Base-by-base conservation (phyloP, 2,797 vertebrate genomes). In the Rhodeus uyekii region DNA sequence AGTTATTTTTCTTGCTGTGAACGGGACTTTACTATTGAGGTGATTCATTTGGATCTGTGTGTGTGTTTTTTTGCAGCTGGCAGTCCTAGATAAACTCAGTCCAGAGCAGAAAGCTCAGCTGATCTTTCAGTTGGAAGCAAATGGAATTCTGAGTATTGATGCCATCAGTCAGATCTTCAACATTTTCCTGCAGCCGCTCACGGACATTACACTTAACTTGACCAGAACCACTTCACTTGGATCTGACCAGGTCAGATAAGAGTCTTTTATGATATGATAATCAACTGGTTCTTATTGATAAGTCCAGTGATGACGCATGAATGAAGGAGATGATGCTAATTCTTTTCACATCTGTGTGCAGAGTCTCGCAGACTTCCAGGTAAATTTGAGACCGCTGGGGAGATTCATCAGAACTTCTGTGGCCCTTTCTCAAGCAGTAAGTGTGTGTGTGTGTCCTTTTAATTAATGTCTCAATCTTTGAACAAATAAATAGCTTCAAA, bases 41-140 rank as follows among this genome's bases (percentile, higher is more conserved):
- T 38, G 16, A 55, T 55, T 38, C 2, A 50, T 64, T 8, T 50
- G 9, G 42, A 72, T 61, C 7, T 53, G 36, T 48, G 44, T 53
- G 36, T 48, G 44, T 68, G 61, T 38, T 42, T 46, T 8, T 55
- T 60, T 48, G 38, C 68, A 85, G 84, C 5, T 78, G 72, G 29
- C 3, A 36, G 84, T 18, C 19, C 6, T 85, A 60, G 8, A 74
- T 22, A 22, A 38, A 18, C 81, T 87, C 48, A 83, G 65, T 8
- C 78, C 83, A 22, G 83, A 81, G 36, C 83, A 85, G 50, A 85
- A 53, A 79, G 83, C 77, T 13, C 68, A 85, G 42, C 55, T 87
- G 61, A 2, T 85, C 8, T 82, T 83, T 27, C n/a, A 72, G 36
- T 12, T 77, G 4, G 68, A 65, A 19, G 8, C n/a, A 5, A n/a